A percentile compares a stretch with the other conserved stretches of the same genome.
These are phyloP conservation scores for Etia nguti DNA, from an alignment of 2,113 vertebrate genomes.

Conservation along the genomic window DNA sequence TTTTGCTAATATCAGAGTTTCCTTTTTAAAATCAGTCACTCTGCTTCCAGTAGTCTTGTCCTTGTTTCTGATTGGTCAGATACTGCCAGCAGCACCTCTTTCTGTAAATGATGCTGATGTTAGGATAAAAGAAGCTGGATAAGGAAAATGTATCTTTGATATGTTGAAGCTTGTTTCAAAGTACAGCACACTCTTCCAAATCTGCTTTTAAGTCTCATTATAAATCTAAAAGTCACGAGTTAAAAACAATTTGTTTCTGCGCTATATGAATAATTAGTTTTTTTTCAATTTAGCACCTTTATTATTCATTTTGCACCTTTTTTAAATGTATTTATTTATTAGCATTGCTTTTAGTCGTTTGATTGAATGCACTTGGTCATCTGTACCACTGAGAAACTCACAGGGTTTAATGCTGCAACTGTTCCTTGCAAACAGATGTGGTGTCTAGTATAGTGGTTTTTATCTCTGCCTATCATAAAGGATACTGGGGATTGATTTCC, in stretches of 20 bases:
- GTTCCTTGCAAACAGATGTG: too few species aligned
- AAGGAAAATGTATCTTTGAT: neutral
- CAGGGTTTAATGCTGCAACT: neutral
- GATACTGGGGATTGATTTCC: too few species aligned
- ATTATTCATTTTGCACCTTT: neutral
- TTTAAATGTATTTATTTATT: neutral
- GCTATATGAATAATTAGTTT: neutral
- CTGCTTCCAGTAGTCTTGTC: neutral
- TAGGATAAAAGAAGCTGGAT: fast-evolving
- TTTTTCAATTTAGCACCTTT: neutral
- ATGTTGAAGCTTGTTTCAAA: neutral
- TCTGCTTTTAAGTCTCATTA: neutral
- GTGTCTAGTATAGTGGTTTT: too few species aligned
- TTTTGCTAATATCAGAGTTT: neutral
- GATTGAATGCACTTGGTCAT: neutral
- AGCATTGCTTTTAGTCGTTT: neutral
- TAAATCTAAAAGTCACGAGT: neutral
- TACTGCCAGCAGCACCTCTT: neutral
- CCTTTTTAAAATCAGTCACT: neutral
- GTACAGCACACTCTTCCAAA: fast-evolving
- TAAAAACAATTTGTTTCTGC: neutral
- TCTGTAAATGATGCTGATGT: neutral
- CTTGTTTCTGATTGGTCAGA: neutral
- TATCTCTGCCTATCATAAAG: too few species aligned
- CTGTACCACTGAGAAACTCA: neutral